Evolutionary conservation across 2,113 vertebrate species (phyloP).

Genomic region (Macheiramphus alcinus): DNA sequence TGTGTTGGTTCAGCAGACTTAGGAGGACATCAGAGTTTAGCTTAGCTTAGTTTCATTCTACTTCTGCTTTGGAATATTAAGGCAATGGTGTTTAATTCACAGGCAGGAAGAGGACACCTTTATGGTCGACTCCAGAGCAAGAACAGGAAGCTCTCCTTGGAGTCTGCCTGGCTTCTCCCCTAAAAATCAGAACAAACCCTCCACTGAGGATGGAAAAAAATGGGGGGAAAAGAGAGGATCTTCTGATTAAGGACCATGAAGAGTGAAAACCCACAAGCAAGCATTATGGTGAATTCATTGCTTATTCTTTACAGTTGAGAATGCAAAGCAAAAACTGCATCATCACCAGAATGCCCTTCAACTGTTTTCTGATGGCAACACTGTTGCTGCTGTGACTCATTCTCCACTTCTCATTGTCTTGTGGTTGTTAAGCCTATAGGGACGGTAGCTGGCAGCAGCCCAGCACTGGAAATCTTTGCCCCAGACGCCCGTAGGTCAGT

Average conservation of each 20-base stretch:
- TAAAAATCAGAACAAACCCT: background rate
- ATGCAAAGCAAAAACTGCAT: background rate
- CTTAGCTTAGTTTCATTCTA: background rate
- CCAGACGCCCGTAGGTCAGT: background rate
- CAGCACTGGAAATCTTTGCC: background rate
- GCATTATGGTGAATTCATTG: background rate
- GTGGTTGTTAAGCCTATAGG: background rate
- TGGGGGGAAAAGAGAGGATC: rapidly evolving
- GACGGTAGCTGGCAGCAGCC: background rate
- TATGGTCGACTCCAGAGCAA: background rate
- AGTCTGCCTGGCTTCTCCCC: background rate
- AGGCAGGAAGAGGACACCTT: background rate
- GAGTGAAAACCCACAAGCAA: background rate
- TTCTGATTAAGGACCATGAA: background rate
- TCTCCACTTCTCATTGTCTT: background rate
- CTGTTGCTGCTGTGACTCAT: background rate
- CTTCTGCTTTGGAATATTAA: background rate
- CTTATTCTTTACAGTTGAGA: background rate
- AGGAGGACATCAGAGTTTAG: background rate
- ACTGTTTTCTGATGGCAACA: background rate
- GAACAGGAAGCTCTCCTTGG: background rate
- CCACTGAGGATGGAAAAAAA: background rate
- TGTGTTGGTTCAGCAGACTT: background rate
- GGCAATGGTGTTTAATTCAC: background rate
- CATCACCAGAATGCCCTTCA: background rate